Conservation (phyloP, 2,797 vertebrate species). For the Xyrichtys novacula region DNA sequence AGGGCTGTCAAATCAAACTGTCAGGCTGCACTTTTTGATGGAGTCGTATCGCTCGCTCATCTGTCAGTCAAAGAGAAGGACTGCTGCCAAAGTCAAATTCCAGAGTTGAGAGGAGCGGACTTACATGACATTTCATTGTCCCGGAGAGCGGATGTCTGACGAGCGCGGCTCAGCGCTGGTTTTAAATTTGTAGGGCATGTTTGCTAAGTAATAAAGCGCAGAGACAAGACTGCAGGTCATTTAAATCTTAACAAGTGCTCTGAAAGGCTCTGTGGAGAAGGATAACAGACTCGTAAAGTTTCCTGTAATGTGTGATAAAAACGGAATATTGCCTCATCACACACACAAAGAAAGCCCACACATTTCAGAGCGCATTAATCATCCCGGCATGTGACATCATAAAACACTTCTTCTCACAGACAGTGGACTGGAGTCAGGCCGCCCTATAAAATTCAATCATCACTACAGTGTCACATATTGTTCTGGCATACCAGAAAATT, state of each 20-base stretch:
- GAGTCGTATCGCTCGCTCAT: conserved; percentile 75
- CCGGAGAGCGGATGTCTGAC: conserved; percentile 42
- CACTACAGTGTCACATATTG: conserved; percentile 64
- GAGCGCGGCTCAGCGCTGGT: conserved; percentile 33
- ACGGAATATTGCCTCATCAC: conserved; percentile 56
- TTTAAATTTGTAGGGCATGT: conserved; percentile 46
- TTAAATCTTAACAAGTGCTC: conserved; percentile 42
- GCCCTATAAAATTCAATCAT: conserved; percentile 60
- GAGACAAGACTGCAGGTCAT: conserved; percentile 30
- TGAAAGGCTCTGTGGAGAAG: conserved; percentile 25
- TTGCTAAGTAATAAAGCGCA: conserved; percentile 56
- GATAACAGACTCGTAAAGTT: conserved; percentile 54
- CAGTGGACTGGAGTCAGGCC: conserved; percentile 40
- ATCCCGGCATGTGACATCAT: conserved; percentile 51
- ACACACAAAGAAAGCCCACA: conserved; percentile 51
- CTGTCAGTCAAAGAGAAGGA: conserved; percentile 79
- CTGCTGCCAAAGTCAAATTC: conserved; percentile 80
- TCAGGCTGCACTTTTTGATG: conserved; percentile 82
- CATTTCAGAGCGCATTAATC: conserved; percentile 59
- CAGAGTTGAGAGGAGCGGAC: conserved; percentile 70
- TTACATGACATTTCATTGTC: conserved; percentile 74
- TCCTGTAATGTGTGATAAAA: conserved; percentile 53
- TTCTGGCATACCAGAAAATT: conserved; percentile 58
- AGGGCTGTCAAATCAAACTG: conserved; percentile 83
- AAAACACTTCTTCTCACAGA: conserved; percentile 47